Percentiles rank a stretch among this genome's conserved stretches.
These are phyloP conservation scores for Myzus persicae DNA, from an alignment of 1,140 invertebrate species.

Conservation along the genomic window DNA sequence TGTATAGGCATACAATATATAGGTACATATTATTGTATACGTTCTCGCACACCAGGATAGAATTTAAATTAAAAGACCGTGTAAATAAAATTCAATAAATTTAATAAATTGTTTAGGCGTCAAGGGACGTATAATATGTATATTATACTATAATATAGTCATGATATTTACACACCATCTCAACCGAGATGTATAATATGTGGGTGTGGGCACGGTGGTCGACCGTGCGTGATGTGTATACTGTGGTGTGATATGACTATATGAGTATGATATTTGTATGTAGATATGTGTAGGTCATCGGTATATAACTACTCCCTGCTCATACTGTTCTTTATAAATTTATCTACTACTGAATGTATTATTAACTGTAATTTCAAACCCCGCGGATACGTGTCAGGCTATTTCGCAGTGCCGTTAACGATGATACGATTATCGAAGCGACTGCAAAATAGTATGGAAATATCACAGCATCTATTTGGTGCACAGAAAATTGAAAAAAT, in stretches of 20 bases:
- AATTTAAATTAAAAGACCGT: not conserved
- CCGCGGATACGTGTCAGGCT: not conserved
- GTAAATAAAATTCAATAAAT: slow-evolving; percentile 3
- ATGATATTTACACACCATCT: not conserved
- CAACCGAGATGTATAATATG: not conserved
- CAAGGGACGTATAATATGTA: not conserved
- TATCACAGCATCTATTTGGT: not conserved
- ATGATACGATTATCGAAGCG: not conserved
- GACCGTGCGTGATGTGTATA: not conserved
- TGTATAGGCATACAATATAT: not conserved
- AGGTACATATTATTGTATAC: not conserved
- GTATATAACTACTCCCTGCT: too few species aligned
- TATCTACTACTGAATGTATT: not conserved
- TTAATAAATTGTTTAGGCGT: not conserved
- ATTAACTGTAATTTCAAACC: not conserved
- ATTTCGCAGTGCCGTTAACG: not conserved
- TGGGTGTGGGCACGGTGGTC: not conserved
- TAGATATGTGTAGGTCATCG: not conserved
- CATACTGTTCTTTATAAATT: not conserved
- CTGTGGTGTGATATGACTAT: not conserved
- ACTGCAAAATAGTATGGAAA: not conserved
- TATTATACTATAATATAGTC: not conserved
- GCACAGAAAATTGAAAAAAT: not conserved
- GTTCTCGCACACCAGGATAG: not conserved
- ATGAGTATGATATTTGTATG: not conserved